A percentile compares a stretch with the other conserved stretches of the same genome.
phyloP scores from a whole-genome alignment of 2,113 vertebrate genomes.

The Climacteris rufus region DNA sequence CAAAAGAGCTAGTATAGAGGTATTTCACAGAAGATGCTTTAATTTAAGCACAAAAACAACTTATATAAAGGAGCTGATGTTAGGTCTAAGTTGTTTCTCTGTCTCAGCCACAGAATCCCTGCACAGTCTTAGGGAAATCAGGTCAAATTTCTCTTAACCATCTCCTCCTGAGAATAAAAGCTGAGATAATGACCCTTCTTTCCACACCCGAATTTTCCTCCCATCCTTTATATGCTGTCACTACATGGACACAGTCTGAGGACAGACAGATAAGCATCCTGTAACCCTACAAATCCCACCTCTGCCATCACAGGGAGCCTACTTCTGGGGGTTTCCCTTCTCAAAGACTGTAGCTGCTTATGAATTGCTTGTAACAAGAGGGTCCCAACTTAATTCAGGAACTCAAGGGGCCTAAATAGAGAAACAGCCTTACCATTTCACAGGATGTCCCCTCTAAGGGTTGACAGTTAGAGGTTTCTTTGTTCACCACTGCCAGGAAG shows the following conservation, averaged over 20 bases:
- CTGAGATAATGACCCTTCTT: neutral
- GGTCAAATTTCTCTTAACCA: neutral
- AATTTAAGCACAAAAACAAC: neutral
- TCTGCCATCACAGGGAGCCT: neutral
- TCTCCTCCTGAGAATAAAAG: neutral
- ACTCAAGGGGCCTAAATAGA: neutral
- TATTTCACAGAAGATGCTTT: neutral
- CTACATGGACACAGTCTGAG: neutral
- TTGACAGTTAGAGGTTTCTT: constrained; percentile 55
- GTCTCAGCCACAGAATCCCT: neutral
- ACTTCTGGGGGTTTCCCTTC: neutral
- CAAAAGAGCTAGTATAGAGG: neutral
- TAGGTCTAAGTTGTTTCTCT: neutral
- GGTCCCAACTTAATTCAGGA: neutral
- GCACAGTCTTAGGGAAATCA: neutral
- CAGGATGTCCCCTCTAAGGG: constrained; percentile 69
- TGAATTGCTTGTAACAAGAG: neutral
- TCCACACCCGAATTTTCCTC: neutral
- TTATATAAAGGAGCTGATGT: neutral
- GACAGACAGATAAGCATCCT: neutral
- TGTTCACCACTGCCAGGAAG: constrained; percentile 73
- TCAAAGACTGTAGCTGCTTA: neutral
- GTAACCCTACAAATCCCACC: neutral
- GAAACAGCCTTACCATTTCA: constrained; percentile 76
- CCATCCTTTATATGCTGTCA: neutral